Base-by-base conservation (phyloP, 1,140 invertebrate genomes). In the Aphaenogaster rudis region DNA sequence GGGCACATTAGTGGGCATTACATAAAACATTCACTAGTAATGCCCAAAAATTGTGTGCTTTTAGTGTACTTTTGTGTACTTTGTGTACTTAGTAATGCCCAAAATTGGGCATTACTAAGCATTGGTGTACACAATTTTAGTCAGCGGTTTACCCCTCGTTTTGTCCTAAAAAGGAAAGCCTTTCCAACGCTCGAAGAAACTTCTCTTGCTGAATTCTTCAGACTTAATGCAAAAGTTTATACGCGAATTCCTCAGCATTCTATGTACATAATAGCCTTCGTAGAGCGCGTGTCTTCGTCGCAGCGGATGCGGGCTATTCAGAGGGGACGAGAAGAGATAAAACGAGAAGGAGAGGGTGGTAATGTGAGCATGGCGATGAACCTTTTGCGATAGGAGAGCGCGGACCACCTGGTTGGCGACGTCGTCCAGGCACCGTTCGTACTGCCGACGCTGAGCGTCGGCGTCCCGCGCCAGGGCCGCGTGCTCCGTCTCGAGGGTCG, bases 381-480 rank as follows among this genome's bases (percentile, higher is more conserved):
- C 98, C 97, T 98, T 98, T 96, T 98, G 98, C 33, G 97, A 97
- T 79, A 98, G 96, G 54, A 98, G 95, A 36, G 98, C 98, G 89
- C 97, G 96, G 61, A 98, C 97, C 88, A 98, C 97, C 94, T 98
- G 97, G 94, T 97, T 97, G 80, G 97, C 97, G 28, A 98, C 97
- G 93, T 98, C 97, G 94, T 98, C 97, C 52, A 98, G 94, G 92
- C 97, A 98, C 88, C 96, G 96, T 93, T 98, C 97, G 93, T 97
- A 98, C 90, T 97, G 97, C 82, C 96, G 94, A 66, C 96, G 94
- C 88, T 97, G 97, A 48, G 96, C 95, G 94, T 97, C 96, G 79
- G 96, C 96, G 91, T 97, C 96, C 61, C 96, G 91, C 8, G 95
- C 96, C 92, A 96, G 95, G 8, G 96, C 94, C 36, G 96, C 90